Evolutionary conservation across 2,888 invertebrate genomes (phyloP).

Genomic region (Arrhopalites spinosus): DNA sequence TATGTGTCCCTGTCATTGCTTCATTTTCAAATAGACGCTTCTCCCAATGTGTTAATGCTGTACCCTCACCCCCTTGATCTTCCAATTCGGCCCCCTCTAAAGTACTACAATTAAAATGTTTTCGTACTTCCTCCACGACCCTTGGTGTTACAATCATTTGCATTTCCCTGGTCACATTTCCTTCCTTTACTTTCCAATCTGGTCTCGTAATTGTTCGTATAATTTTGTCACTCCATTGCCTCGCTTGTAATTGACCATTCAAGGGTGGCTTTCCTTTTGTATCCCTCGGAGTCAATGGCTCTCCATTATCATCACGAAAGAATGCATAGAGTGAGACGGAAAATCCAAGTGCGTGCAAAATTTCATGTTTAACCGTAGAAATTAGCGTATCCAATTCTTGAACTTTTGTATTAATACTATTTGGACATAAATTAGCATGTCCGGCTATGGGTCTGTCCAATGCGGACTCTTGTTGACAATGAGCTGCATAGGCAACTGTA

Average conservation of each 20-base stretch:
- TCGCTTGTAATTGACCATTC: slow-evolving; percentile 87
- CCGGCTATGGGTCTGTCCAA: slow-evolving; percentile 98
- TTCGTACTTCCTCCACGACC: slow-evolving; percentile 83
- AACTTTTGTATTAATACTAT: slow-evolving; percentile 86
- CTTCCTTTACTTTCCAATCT: slow-evolving; percentile 80
- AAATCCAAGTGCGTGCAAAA: slow-evolving; percentile 95
- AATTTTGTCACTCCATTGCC: slow-evolving; percentile 91
- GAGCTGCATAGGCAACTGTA: slow-evolving; percentile 85
- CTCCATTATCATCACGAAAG: slow-evolving; percentile 86
- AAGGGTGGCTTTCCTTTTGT: slow-evolving; percentile 85
- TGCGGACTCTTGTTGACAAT: slow-evolving; percentile 94
- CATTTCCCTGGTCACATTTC: slow-evolving; percentile 73
- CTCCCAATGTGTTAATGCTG: slow-evolving; percentile 98
- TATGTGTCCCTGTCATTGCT: slow-evolving; percentile 99
- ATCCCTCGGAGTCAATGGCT: slow-evolving; percentile 79
- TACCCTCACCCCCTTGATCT: slow-evolving; percentile 95
- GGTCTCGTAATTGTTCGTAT: slow-evolving; percentile 73
- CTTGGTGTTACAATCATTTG: slow-evolving; percentile 90
- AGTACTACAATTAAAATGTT: slow-evolving; percentile 82
- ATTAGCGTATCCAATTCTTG: slow-evolving; percentile 88
- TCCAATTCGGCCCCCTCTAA: slow-evolving; percentile 97
- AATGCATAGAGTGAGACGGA: slow-evolving; percentile 96
- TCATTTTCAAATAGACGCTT: slow-evolving; percentile 99
- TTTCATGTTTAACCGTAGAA: slow-evolving; percentile 98
- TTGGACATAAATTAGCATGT: slow-evolving; percentile 97